A percentile compares a stretch with the other conserved stretches of the same genome.
phyloP scores from a whole-genome alignment of 2,797 vertebrate genomes.

The Gobionotothen gibberifrons region DNA sequence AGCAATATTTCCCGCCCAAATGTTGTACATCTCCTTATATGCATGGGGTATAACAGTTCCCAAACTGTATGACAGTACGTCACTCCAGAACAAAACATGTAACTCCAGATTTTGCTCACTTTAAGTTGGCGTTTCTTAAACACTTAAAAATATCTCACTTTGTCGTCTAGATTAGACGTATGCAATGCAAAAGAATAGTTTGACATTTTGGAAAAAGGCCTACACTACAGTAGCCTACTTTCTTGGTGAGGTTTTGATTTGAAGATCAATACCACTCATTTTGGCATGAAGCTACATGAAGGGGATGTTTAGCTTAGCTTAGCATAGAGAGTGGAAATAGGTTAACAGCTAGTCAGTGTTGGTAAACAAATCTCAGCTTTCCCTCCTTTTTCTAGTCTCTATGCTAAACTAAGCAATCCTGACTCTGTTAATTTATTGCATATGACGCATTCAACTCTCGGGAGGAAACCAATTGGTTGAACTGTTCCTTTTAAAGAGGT shows the following conservation, averaged over 20 bases:
- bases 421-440: neutral
- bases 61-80: neutral
- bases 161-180: neutral
- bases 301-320: conserved; percentile 10
- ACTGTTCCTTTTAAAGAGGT: neutral
- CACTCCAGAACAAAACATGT: neutral
- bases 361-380: neutral
- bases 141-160: neutral
- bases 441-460: neutral
- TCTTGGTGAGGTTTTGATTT: neutral
- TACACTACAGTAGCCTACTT: neutral
- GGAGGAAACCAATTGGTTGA: neutral
- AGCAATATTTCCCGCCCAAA: neutral
- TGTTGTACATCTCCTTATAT: neutral
- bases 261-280: neutral
- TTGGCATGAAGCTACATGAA: neutral
- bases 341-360: neutral
- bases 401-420: neutral
- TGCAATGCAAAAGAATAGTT: neutral
- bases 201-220: neutral
- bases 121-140: neutral
- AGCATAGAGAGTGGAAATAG: neutral
- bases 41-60: neutral
- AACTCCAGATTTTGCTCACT: neutral
- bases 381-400: neutral